Conservation (phyloP, 2,113 vertebrate genomes). For the Melanostigma gelatinosum region DNA sequence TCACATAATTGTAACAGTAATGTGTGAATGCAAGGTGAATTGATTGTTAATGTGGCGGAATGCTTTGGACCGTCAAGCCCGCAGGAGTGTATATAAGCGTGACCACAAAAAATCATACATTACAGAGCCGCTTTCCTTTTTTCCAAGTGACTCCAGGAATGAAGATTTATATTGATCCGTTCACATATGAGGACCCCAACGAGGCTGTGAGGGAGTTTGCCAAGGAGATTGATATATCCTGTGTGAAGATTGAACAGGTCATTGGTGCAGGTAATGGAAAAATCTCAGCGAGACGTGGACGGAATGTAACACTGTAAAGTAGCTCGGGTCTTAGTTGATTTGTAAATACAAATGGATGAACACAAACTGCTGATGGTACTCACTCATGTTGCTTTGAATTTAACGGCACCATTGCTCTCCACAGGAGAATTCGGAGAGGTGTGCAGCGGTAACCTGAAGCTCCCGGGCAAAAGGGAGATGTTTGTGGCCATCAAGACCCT, state of each 20-base stretch:
- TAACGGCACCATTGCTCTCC: not conserved
- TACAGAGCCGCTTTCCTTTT: constrained; percentile 70
- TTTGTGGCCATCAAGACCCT: constrained; percentile 98
- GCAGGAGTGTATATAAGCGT: not conserved
- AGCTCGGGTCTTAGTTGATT: constrained; percentile 27
- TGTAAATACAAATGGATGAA: constrained; percentile 29
- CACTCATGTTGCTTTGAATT: not conserved
- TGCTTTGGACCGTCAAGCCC: constrained; percentile 31
- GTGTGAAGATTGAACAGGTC: constrained; percentile 99
- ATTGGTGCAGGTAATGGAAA: constrained; percentile 94
- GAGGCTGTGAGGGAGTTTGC: constrained; percentile 98
- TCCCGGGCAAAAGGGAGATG: constrained; percentile 97
- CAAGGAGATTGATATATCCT: constrained; percentile 99
- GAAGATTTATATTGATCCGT: constrained; percentile 99
- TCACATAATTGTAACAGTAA: constrained; percentile 16
- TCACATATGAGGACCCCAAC: constrained; percentile 98
- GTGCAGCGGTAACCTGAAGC: constrained; percentile 96
- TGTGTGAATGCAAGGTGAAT: constrained; percentile 43
- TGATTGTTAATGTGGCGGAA: constrained; percentile 37
- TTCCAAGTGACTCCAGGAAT: constrained; percentile 98
- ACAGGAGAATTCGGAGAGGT: constrained; percentile 97
- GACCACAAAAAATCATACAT: constrained; percentile 64
- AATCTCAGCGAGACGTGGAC: constrained; percentile 42
- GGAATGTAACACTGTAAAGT: constrained; percentile 31
- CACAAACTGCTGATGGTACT: constrained; percentile 15